These are phyloP conservation scores for Amniataba percoides DNA, from an alignment of 2,797 vertebrate species.

Conservation along the genomic window DNA sequence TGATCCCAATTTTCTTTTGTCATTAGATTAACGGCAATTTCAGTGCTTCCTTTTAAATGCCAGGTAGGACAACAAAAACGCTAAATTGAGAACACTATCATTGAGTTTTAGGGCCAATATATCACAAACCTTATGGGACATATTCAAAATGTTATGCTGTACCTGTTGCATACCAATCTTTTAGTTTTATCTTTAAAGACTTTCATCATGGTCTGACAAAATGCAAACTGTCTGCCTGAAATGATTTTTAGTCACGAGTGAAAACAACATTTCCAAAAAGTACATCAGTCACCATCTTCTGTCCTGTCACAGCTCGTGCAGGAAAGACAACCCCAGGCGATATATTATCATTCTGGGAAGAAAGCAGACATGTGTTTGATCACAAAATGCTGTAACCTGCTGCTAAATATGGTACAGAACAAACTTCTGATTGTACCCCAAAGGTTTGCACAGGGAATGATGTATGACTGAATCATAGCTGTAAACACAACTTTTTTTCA, in stretches of 20 bases:
- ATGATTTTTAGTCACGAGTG: background rate
- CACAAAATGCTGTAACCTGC: background rate
- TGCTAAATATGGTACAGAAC: background rate
- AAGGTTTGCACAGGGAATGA: background rate
- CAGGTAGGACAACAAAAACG: background rate
- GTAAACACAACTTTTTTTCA: background rate
- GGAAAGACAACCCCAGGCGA: background rate
- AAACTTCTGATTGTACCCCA: background rate
- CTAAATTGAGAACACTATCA: background rate
- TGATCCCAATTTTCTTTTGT: no score
- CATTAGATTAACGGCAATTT: background rate
- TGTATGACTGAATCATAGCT: background rate
- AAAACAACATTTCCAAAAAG: background rate
- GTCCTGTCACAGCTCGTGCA: no score
- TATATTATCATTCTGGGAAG: background rate
- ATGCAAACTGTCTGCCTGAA: background rate
- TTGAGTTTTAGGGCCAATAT: background rate
- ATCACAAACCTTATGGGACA: background rate
- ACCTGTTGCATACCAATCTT: background rate
- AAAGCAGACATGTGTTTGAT: accelerated
- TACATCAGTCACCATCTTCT: background rate
- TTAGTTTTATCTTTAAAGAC: background rate
- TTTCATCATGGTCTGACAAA: background rate
- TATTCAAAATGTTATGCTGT: background rate
- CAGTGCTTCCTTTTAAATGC: background rate